Base-by-base conservation (phyloP, 37 sponge, comb jelly and placozoan species). In the Spongilla lacustris region DNA sequence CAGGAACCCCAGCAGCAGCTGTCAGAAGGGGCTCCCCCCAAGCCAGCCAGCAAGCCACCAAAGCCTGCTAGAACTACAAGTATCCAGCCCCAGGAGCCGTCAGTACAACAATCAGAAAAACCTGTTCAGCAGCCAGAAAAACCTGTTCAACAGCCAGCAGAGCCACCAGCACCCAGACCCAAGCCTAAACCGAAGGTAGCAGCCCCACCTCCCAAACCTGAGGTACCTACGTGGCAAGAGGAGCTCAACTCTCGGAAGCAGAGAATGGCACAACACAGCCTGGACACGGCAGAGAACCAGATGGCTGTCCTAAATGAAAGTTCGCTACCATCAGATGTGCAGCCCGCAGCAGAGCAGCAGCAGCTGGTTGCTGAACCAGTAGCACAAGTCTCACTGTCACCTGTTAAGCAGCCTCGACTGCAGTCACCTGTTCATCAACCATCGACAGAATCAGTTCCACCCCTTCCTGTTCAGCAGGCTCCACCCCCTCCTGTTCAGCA, bases 201-300 rank as follows among this genome's bases (percentile, higher is more conserved):
- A 24, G 79, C 79, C 0, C 89, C 90, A 31, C 81, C 90, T 21
- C 68, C 81, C 6, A 80, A 73, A 68, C 86, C 90, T 2, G 71
- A 81, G 37, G 35, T 26, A 35, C n/a, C 71, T 25, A 35, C 83
- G 24, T 90, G 90, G 90, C 90, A 90, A 72, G 81, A 25, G 6
- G 90, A 90, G 74, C 46, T 90, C 23, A 41, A 41, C 14, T 73
- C 71, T 22, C 48, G 80, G 41, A 89, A 58, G 36, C 31, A 32
- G 24, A 32, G 41, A 29, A 26, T 37, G 82, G 72, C 67, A 0
- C 34, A 79, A 9, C 50, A 79, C 17, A 71, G 58, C 58, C 58
- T 58, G 58, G 58, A 58, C 21, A 58, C 58, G 1, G 58, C 58
- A 1, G 58, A 58, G 19, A 14, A 17, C 58, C 58, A 58, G 58